Conservation (phyloP, 2,113 vertebrate genomes). For the Bucco capensis region DNA sequence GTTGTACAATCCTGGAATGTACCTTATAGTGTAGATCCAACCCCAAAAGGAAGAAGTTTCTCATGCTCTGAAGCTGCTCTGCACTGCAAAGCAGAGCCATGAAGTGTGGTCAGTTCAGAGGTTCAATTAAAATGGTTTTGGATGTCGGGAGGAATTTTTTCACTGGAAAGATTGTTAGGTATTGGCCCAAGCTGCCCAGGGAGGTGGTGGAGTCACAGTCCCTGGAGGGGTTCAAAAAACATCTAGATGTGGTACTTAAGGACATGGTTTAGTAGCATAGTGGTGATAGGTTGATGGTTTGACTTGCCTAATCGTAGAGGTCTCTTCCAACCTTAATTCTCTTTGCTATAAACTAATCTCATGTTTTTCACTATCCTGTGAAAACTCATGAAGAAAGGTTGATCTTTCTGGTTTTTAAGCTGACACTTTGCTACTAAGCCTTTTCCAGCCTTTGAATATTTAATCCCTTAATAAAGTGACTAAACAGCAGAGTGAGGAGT, state of each 20-base stretch:
- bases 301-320: too few relatives aligned
- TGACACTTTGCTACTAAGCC: background rate
- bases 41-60: background rate
- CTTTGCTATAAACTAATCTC: background rate
- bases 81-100: background rate
- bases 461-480: background rate
- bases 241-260: too few relatives aligned
- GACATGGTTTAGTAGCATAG: too few relatives aligned
- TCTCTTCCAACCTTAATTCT: too few relatives aligned
- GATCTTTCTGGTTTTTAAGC: background rate
- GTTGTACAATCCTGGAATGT: background rate
- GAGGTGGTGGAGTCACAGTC: too few relatives aligned
- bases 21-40: background rate
- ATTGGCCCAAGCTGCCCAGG: too few relatives aligned
- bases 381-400: background rate
- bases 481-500: background rate
- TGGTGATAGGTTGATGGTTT: too few relatives aligned
- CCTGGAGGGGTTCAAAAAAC: too few relatives aligned
- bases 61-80: background rate
- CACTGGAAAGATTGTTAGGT: too few relatives aligned
- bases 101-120: background rate
- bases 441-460: background rate
- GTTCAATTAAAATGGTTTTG: background rate
- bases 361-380: background rate
- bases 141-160: too few relatives aligned